Evolutionary conservation across 2,797 vertebrate genomes (phyloP).

Genomic region (Pipistrellus kuhlii): DNA sequence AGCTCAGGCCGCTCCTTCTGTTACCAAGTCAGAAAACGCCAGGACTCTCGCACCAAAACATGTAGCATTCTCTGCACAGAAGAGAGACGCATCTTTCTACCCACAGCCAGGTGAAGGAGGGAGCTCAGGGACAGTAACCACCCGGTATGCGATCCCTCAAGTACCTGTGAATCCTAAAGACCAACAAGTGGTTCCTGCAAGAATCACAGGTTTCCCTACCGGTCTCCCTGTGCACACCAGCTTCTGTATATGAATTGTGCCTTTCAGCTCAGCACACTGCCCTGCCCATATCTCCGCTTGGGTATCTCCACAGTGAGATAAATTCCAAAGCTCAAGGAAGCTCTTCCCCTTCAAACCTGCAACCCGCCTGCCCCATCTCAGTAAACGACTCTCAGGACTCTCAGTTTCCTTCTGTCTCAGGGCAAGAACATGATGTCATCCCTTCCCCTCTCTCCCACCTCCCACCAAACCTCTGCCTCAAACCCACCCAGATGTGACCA

Average conservation of each 20-base stretch:
- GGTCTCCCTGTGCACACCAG: neutral
- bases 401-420: neutral
- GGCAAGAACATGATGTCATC: neutral
- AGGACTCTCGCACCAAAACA: slow-evolving; percentile 18
- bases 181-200: slow-evolving; percentile 60
- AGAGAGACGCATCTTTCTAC: slow-evolving; percentile 67
- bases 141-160: neutral
- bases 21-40: neutral
- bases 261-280: neutral
- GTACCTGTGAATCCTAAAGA: slow-evolving; percentile 52
- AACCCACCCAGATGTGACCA: neutral
- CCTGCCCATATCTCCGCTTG: neutral
- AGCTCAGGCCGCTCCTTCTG: slow-evolving; percentile 14
- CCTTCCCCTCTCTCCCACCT: neutral
- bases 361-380: neutral
- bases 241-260: neutral
- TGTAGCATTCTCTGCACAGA: slow-evolving; percentile 23
- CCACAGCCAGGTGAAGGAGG: slow-evolving; percentile 65
- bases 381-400: neutral
- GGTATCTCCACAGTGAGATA: neutral
- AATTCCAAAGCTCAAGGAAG: neutral
- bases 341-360: neutral
- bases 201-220: slow-evolving; percentile 40
- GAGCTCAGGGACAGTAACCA: slow-evolving; percentile 72
- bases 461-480: neutral